Base-by-base conservation (phyloP, 1,140 invertebrate genomes). In the Ephestia elutella region DNA sequence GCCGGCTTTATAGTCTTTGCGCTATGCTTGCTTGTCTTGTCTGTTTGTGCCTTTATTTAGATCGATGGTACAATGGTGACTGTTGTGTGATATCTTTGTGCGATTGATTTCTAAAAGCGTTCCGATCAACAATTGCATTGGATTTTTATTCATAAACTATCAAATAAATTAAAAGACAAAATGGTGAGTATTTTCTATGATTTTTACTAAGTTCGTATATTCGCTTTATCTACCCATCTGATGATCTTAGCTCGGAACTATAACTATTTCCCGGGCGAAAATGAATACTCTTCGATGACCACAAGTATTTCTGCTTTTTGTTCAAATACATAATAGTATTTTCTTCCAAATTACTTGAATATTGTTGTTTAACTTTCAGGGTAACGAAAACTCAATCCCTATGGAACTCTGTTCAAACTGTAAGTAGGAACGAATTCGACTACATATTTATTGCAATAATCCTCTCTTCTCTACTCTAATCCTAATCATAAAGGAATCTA, bases 371-470 rank as follows among this genome's bases (percentile, higher is more conserved):
- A 2, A 44, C 2, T 96, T 94, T 68, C 91, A 98, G 97, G 98
- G 98, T 90, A 99, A 99, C 91, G 98, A 99, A 92, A 95, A 95
- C 69, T 98, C 97, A 75, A 92, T 99, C 86, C 97, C 97, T 59
- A 97, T 99, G 96, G 98, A 99, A 92, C 95, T 99, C 81, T 98
- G 97, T 93, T 97, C 96, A 81, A 99, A 98, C 86, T 99, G 97
- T 98, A 93, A 97, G 96, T 97, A 90, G 67, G n/a, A 53, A 44
- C 38, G 15, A 15, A 44, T 25, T 44, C 15, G n/a, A 15, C 38
- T 15, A n/a, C n/a, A n/a, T n/a, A 30, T 11, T 48, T 38, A 49
- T 38, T 53, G 30, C 65, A 10, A 50, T 35, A 48, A 49, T 60
- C 54, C 51, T 59, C 63, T 69, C 58, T 63, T 60, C 65, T 54